Evolutionary conservation across 2,888 invertebrate genomes (phyloP).

Genomic region (Crocallis elinguaria): DNA sequence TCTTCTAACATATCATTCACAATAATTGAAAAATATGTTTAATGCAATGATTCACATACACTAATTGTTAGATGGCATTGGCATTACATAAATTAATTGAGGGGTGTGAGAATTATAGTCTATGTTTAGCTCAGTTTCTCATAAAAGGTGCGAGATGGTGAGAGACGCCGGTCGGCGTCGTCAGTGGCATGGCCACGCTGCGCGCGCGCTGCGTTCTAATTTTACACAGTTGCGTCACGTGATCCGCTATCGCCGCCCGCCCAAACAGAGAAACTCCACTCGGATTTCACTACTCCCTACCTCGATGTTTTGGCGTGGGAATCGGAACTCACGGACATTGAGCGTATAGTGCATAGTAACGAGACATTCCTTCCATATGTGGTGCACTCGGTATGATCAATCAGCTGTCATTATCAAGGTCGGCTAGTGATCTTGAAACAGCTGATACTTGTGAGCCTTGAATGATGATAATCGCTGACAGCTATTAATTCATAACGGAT

Average conservation of each 20-base stretch:
- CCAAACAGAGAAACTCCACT: slow-evolving; percentile 83
- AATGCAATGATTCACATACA: background rate
- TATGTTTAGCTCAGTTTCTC: slow-evolving; percentile 78
- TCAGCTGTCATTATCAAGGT: slow-evolving; percentile 72
- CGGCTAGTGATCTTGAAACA: slow-evolving; percentile 55
- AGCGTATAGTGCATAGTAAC: slow-evolving; percentile 28
- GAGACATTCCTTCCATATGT: slow-evolving; percentile 39
- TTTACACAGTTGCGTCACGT: slow-evolving; percentile 77
- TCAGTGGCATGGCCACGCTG: slow-evolving; percentile 65
- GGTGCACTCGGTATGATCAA: slow-evolving; percentile 44
- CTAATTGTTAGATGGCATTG: slow-evolving; percentile 35
- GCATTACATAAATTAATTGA: slow-evolving; percentile 50
- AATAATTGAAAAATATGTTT: no score
- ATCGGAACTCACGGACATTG: slow-evolving; percentile 29
- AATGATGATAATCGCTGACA: slow-evolving; percentile 4
- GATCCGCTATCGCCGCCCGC: slow-evolving; percentile 76
- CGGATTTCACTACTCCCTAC: slow-evolving; percentile 74
- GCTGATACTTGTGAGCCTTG: slow-evolving; percentile 38
- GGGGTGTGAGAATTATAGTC: slow-evolving; percentile 57
- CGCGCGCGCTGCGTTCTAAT: slow-evolving; percentile 78
- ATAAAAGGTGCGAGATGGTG: slow-evolving; percentile 79
- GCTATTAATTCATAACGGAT: background rate
- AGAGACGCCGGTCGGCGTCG: slow-evolving; percentile 60
- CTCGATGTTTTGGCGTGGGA: slow-evolving; percentile 54
- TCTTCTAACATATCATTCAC: background rate